Evolutionary conservation across 2,888 invertebrate species (phyloP), one percentile per base, ranked within the genome.

Genomic region (Eristalinus sepulchralis): DNA sequence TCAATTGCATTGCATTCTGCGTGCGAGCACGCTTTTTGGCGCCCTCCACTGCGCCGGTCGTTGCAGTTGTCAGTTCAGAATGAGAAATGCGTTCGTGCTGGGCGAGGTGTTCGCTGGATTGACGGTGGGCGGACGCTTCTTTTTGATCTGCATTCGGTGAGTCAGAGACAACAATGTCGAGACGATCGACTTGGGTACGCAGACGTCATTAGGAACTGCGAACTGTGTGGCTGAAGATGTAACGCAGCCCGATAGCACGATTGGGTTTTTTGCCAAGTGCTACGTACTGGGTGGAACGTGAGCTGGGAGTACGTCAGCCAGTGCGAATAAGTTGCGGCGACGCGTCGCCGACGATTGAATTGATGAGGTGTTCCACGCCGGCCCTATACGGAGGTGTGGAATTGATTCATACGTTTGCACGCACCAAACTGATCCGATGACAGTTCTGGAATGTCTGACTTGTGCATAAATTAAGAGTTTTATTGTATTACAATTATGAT

Each of bases 21-120:
- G 62, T 27, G 57, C 36, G 72, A 62, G 82, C 78, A 86, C 82
- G 85, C 83, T 83, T 79, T 82, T 78, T 79, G 71, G 78, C 83
- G 86, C 85, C 85, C 72, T 81, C 27, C 76, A 67, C 59, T 72
- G 71, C 53, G 33, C 13, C 39, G 1, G 47, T 47, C 47, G 13
- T n/a, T 72, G 68, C 78, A 79, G 66, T 75, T 86, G 71, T 79
- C 86, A 86, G n/a, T 86, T 86, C 83, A 24, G 71, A 75, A 86
- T 75, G 86, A 83, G n/a, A 73, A 77, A 78, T 86, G 78, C 85
- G 75, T 86, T 83, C 78, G 83, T 76, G 68, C 67, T 72, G 67
- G 59, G 78, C 59, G 68, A 36, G 27, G 68, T 22, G 62, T 78
- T n/a, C 33, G 33, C 17, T 17, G 55, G 13, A 57, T 47, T 47